A percentile compares a stretch with the other conserved stretches of the same genome.
phyloP scores from a whole-genome alignment of 37 sponge, comb jelly and placozoan genomes.

The Cladorhizidae sp. region DNA sequence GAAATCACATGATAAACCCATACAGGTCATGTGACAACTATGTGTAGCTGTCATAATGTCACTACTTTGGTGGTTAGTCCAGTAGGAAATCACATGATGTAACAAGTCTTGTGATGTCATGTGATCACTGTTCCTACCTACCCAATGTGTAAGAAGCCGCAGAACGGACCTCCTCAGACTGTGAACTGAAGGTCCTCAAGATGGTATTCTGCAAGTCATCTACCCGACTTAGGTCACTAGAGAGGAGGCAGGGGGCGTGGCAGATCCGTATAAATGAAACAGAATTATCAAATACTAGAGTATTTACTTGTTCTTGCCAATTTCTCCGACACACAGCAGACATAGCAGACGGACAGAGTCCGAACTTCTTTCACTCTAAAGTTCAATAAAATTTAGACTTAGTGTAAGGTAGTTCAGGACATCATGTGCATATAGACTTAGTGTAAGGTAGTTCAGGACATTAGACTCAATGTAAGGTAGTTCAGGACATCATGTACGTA shows the following conservation, averaged over 20 bases:
- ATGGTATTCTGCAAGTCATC: slow-evolving; percentile 75
- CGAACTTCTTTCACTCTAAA: slow-evolving; percentile 39
- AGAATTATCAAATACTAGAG: background rate
- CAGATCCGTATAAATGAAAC: background rate
- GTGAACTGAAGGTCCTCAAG: slow-evolving; percentile 72
- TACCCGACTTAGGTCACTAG: slow-evolving; percentile 86
- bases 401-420: background rate
- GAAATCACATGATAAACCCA: too few relatives aligned
- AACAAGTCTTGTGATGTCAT: background rate
- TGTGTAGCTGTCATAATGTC: too few relatives aligned
- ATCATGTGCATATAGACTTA: background rate
- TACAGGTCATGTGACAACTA: too few relatives aligned
- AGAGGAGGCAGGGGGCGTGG: background rate
- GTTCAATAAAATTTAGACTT: background rate
- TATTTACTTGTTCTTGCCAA: slow-evolving; percentile 80
- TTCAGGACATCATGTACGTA: background rate
- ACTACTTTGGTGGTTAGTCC: too few relatives aligned
- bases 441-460: background rate
- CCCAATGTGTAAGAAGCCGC: slow-evolving; percentile 96
- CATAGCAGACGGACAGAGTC: slow-evolving; percentile 79
- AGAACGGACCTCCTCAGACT: slow-evolving; percentile 90
- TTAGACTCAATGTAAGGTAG: too few relatives aligned
- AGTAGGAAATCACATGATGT: too few relatives aligned
- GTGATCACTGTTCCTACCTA: slow-evolving; percentile 13
- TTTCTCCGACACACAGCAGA: slow-evolving; percentile 92